Conservation (phyloP, 2,888 invertebrate genomes). For the Chironomus riparius region DNA sequence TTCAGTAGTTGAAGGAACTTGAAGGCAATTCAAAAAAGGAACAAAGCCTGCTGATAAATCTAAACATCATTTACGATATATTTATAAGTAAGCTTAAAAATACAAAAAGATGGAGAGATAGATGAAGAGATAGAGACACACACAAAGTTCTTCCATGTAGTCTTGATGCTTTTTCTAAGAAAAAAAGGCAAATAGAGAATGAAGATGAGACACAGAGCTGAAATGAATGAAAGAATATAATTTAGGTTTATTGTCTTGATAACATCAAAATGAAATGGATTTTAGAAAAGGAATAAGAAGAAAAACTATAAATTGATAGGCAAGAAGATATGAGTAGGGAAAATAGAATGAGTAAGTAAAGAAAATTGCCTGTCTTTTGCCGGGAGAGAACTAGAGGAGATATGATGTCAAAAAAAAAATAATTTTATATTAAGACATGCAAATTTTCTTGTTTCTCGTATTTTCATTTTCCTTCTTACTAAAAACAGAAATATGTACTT, state of each 20-base stretch:
- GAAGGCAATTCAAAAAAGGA: background rate
- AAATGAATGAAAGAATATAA: constrained; percentile 1
- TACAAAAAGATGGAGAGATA: background rate
- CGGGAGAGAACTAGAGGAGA: background rate
- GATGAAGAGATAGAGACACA: background rate
- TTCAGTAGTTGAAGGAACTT: too few species aligned
- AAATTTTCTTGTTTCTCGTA: constrained; percentile 11
- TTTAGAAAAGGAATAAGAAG: background rate
- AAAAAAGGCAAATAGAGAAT: background rate
- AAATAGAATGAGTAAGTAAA: constrained; percentile 23
- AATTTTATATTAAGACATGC: constrained; percentile 23
- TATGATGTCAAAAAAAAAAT: constrained; percentile 5
- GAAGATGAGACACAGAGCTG: constrained; percentile 7
- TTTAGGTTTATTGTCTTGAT: constrained; percentile 21
- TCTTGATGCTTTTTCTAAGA: background rate
- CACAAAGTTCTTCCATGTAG: background rate
- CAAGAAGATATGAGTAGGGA: constrained; percentile 19
- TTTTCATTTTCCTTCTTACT: background rate
- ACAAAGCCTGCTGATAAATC: background rate
- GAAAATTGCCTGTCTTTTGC: background rate
- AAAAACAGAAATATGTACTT: background rate
- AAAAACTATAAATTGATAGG: constrained; percentile 27
- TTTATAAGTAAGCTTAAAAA: background rate
- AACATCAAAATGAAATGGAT: constrained; percentile 19
- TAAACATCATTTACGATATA: background rate